These are phyloP conservation scores for Teleogryllus occipitalis DNA, from an alignment of 1,140 invertebrate species.

Conservation along the genomic window DNA sequence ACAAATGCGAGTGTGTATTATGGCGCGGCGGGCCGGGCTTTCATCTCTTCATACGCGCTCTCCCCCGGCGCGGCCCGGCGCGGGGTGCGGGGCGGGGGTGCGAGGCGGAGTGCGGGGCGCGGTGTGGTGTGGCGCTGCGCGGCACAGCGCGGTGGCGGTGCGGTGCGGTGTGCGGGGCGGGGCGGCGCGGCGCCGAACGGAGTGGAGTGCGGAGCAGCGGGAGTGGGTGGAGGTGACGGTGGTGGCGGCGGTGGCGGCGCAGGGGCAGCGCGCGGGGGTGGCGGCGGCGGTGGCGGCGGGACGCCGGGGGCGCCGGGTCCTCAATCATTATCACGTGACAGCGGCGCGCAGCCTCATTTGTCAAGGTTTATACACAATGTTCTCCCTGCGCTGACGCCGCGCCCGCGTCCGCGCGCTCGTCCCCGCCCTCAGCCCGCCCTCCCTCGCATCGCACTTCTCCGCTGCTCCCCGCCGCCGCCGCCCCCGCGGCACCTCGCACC, in stretches of 20 bases:
- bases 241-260: too few species aligned
- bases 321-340: conserved; percentile 24
- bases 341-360: conserved; percentile 20
- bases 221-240: too few species aligned
- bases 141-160: too few species aligned
- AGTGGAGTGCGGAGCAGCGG: too few species aligned
- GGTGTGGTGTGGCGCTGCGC: too few species aligned
- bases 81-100: too few species aligned
- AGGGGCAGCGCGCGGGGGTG: background rate
- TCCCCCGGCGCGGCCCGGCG: background rate
- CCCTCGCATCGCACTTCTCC: background rate
- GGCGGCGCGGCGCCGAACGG: too few species aligned
- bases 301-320: conserved; percentile 19
- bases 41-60: conserved; percentile 22
- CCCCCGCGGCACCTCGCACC: too few species aligned
- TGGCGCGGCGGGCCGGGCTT: conserved; percentile 12
- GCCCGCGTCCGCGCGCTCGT: background rate
- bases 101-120: too few species aligned
- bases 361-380: conserved; percentile 20
- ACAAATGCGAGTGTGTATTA: conserved; percentile 27
- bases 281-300: conserved; percentile 25
- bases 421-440: background rate
- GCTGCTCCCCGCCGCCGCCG: too few species aligned
- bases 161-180: too few species aligned
- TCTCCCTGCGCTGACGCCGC: background rate